Evolutionary conservation across 2,888 invertebrate species (phyloP), one percentile per base, ranked within the genome.

Genomic region (Eudasyphora cyanicolor): DNA sequence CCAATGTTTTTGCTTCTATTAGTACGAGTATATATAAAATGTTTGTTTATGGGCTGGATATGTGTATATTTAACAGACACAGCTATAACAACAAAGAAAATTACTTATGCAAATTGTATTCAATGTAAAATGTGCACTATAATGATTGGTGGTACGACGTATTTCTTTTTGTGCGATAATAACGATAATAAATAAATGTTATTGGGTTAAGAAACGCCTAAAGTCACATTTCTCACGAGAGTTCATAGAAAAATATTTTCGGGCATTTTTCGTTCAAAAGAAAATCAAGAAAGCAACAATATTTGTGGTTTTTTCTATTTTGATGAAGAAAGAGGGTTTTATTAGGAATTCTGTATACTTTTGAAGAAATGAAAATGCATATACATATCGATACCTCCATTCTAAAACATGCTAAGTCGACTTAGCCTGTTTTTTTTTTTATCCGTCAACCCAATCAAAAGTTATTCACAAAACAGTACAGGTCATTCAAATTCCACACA

Each of bases 161-260:
- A 57, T 14, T 57, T 21, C 12, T 19, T 19, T 51, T n/a, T 45
- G n/a, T 12, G 54, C 54, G 21, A 51, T 17, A 51, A 19, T 51
- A 51, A 4, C 19, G 19, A 51, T 3, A 51, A 14, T 51, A 19
- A 54, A 21, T 45, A 14, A 45, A 45, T 12, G 12, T 45, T 45
- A 45, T 57, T 62, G 57, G 57, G 57, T 24, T 57, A 57, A 29
- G 32, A 0, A 62, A 62, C 62, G 62, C 62, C 62, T 19, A 32
- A 32, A 32, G 6, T 17, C 62, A 62, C 7, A 17, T 35, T n/a
- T n/a, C n/a, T 4, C n/a, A 17, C 27, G 17, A 12, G 1, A 62
- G 7, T 62, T 32, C 14, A 14, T 14, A 57, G n/a, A n/a, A 12
- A 6, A 45, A 45, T n/a, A 45, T 3, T 6, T n/a, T n/a, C 45